Percentiles rank a stretch among this genome's conserved stretches.
These are phyloP conservation scores for Leucophenga maculata DNA, from an alignment of 2,888 invertebrate genomes.

Conservation along the genomic window DNA sequence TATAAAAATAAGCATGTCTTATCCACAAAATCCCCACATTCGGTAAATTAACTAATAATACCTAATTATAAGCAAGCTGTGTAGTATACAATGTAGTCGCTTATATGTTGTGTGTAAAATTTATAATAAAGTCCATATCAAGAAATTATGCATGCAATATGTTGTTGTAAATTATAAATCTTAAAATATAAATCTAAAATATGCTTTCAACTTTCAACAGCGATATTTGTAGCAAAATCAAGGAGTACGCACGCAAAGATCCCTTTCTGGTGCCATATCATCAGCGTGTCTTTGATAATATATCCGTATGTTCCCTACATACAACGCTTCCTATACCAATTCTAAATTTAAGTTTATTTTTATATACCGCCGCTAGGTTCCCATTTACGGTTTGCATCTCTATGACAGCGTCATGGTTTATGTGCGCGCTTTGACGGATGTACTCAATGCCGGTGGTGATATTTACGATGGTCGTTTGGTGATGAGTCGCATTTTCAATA, in stretches of 20 bases:
- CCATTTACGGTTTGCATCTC: slow-evolving; percentile 86
- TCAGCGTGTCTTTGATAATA: slow-evolving; percentile 80
- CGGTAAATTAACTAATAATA: slow-evolving; percentile 74
- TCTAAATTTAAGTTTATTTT: background rate
- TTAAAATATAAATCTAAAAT: background rate
- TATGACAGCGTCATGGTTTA: slow-evolving; percentile 92
- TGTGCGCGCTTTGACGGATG: slow-evolving; percentile 85
- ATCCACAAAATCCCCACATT: slow-evolving; percentile 83
- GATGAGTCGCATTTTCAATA: slow-evolving; percentile 82
- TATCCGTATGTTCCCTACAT: slow-evolving; percentile 73
- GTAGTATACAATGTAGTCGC: background rate
- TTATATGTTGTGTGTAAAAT: background rate
- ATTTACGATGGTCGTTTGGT: slow-evolving; percentile 84
- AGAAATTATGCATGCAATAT: too few relatives aligned
- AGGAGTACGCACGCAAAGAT: slow-evolving; percentile 79
- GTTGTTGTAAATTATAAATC: too few relatives aligned
- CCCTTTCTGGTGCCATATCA: slow-evolving; percentile 88
- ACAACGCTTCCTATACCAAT: background rate
- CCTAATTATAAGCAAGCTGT: too few relatives aligned
- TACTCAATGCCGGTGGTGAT: slow-evolving; percentile 78
- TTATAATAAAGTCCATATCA: too few relatives aligned
- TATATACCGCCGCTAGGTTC: slow-evolving; percentile 74
- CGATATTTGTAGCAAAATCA: slow-evolving; percentile 80
- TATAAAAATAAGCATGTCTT: slow-evolving; percentile 84
- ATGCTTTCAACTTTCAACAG: slow-evolving; percentile 71